Evolutionary conservation across 2,113 vertebrate species (phyloP).

Genomic region (Sorex araneus): DNA sequence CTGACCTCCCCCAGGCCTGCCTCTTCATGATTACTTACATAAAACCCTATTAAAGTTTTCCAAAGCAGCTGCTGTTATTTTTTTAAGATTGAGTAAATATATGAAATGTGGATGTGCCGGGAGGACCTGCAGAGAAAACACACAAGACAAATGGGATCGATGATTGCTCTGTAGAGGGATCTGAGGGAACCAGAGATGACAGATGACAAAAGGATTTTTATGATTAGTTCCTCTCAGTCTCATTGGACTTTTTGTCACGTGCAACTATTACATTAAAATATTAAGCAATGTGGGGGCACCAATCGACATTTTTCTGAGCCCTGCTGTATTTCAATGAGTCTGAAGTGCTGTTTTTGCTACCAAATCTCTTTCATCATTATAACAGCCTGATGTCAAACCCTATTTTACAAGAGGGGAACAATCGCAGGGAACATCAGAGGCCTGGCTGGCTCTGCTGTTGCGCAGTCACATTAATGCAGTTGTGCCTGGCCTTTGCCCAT

Average conservation of each 20-base stretch:
- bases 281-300: background rate
- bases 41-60: constrained; percentile 4
- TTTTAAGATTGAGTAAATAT: background rate
- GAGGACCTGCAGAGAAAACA: constrained; percentile 34
- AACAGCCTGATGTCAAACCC: background rate
- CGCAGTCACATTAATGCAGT: background rate
- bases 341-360: constrained; percentile 19
- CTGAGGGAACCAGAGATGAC: background rate
- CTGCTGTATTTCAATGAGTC: background rate
- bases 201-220: background rate
- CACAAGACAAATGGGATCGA: background rate
- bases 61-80: background rate
- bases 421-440: background rate
- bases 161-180: background rate
- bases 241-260: background rate
- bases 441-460: background rate
- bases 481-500: background rate
- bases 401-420: background rate
- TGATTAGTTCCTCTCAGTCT: background rate
- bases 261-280: constrained; percentile 40
- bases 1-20: background rate
- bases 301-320: background rate
- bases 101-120: background rate
- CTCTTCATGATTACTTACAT: background rate
- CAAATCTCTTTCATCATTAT: constrained; percentile 22